Evolutionary conservation across 2,113 vertebrate genomes (phyloP).

Genomic region (Melanerpes formicivorus): DNA sequence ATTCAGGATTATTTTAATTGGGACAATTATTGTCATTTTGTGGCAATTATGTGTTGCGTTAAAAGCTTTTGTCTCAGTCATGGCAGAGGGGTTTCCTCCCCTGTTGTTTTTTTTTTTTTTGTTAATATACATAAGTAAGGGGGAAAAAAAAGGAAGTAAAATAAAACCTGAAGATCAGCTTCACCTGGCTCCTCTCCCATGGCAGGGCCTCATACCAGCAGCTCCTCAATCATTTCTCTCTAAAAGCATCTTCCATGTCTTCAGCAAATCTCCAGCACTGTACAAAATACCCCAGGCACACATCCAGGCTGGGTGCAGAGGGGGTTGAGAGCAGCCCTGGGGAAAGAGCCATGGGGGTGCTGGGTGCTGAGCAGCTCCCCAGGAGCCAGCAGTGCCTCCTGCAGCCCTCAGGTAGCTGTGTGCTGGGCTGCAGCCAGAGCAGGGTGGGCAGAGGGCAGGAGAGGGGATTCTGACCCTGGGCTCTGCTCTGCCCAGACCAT

Average conservation of each 20-base stretch:
- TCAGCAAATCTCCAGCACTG: slow-evolving; percentile 45
- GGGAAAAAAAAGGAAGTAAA: slow-evolving; percentile 73
- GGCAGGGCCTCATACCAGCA: slow-evolving; percentile 61
- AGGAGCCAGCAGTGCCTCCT: no score
- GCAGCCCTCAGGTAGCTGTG: no score
- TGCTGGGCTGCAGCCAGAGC: no score
- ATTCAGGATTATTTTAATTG: slow-evolving; percentile 99
- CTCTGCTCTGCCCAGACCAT: no score
- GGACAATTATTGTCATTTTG: slow-evolving; percentile 99
- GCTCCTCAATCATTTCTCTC: slow-evolving; percentile 61
- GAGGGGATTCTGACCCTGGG: no score
- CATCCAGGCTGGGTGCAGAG: no score
- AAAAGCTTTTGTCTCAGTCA: slow-evolving; percentile 93
- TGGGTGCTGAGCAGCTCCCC: no score
- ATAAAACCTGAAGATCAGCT: slow-evolving; percentile 75
- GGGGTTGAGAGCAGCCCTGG: no score
- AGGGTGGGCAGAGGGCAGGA: no score
- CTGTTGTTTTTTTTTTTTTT: slow-evolving; percentile 66
- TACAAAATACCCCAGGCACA: not conserved
- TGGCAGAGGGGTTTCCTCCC: slow-evolving; percentile 56
- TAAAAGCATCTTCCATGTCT: slow-evolving; percentile 62
- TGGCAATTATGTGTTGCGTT: slow-evolving; percentile 93
- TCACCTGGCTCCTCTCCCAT: slow-evolving; percentile 69
- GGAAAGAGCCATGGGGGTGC: no score
- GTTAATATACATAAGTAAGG: slow-evolving; percentile 80